Evolutionary conservation across 2,113 vertebrate species (phyloP).

Genomic region (Castor canadensis): DNA sequence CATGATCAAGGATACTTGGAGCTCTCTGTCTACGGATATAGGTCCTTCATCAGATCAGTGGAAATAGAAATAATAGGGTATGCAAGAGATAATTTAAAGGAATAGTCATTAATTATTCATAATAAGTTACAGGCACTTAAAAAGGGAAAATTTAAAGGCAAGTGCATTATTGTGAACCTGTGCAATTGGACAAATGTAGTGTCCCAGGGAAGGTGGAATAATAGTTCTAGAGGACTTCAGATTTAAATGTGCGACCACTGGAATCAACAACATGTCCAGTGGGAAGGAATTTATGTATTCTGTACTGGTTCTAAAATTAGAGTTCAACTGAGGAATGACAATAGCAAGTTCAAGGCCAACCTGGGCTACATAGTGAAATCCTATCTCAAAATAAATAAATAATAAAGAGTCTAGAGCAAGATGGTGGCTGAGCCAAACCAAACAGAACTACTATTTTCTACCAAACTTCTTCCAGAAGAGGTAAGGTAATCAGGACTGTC

Average conservation of each 20-base stretch:
- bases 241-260: not conserved
- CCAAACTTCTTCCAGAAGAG: too few species aligned
- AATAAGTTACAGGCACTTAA: not conserved
- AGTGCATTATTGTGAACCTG: not conserved
- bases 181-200: not conserved
- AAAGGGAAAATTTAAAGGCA: not conserved
- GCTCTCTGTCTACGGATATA: not conserved
- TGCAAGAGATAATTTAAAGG: not conserved
- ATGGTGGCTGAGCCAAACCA: too few species aligned
- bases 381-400: too few species aligned
- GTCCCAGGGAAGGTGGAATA: not conserved
- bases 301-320: not conserved
- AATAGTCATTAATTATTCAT: not conserved
- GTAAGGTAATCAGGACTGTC: too few species aligned
- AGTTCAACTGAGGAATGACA: too few species aligned
- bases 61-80: not conserved
- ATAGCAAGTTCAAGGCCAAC: too few species aligned
- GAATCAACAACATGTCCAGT: not conserved
- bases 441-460: too few species aligned
- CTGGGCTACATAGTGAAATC: too few species aligned
- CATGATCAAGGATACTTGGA: accelerated
- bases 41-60: not conserved
- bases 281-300: not conserved
- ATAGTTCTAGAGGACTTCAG: not conserved
- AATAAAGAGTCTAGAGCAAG: too few species aligned